Percentiles rank a stretch among this genome's conserved stretches.
These are phyloP conservation scores for Periparus ater DNA, from an alignment of 2,797 vertebrate species.

Conservation along the genomic window DNA sequence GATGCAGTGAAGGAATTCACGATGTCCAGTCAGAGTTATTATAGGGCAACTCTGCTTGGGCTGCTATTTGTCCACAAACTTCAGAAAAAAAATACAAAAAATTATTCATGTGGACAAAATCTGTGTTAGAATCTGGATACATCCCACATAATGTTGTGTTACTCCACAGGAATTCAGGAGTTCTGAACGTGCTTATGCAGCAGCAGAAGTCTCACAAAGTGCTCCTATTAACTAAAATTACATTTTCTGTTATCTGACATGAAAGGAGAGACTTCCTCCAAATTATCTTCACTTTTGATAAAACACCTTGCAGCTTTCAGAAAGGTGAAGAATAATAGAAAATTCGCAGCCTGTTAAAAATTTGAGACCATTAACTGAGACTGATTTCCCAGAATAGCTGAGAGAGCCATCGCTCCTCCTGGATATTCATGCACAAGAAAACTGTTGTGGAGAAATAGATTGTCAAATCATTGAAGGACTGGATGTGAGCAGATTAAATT, in stretches of 20 bases:
- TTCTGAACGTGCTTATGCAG: background rate
- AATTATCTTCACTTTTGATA: background rate
- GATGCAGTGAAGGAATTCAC: background rate
- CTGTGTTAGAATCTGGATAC: background rate
- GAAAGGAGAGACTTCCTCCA: background rate
- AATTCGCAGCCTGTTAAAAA: constrained; percentile 14
- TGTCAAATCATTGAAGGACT: constrained; percentile 45
- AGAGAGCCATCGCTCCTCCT: background rate
- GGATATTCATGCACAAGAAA: background rate
- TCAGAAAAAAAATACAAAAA: background rate
- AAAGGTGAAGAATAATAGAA: constrained; percentile 10
- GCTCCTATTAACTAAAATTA: background rate
- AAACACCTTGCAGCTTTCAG: background rate
- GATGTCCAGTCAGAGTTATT: background rate
- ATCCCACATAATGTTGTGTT: background rate
- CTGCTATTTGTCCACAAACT: background rate
- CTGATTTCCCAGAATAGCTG: constrained; percentile 1
- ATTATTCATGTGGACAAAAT: background rate
- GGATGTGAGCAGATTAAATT: constrained; percentile 43
- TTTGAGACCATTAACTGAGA: constrained; percentile 14
- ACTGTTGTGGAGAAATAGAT: constrained; percentile 39
- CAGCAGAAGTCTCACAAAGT: background rate
- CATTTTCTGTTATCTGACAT: background rate
- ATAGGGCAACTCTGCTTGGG: background rate
- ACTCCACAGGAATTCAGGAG: background rate